Base-by-base conservation (phyloP, 2,113 vertebrate species). In the Labrus mixtus region DNA sequence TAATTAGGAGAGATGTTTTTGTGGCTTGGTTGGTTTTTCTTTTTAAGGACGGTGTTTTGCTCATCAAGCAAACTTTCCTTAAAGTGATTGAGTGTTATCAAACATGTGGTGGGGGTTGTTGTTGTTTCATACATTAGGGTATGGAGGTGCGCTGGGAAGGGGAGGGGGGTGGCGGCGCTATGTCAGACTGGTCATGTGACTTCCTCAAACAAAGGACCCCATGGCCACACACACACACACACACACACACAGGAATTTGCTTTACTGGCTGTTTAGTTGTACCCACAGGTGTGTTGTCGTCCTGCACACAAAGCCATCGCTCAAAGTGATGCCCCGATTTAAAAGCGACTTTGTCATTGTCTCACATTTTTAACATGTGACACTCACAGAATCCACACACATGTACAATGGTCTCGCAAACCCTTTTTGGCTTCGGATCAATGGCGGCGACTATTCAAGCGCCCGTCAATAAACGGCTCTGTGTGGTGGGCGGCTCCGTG, bases 121-220 rank as follows among this genome's bases (percentile, higher is more conserved):
- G 54, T 85, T 57, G 51, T 78, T 51, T 66, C 19, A 4, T 70
- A 55, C 36, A 22, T 79, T 41, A 6, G 6, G 58, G 67, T 77
- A 80, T 64, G 68, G 73, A 77, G 70, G 83, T n/a, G 36, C 22
- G 63, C 45, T 64, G 83, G 79, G 74, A 65, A 90, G 86, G 83
- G 88, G 85, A 91, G 82, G 77, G 48, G 48, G 68, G 79, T n/a
- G 29, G 66, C 65, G 20, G 63, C 72, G 72, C 64, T 69, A 63
- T 79, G 65, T 85, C 78, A 76, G 76, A 79, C 86, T 83, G 82
- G 61, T 83, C 90, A 87, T 33, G 82, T 92, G 91, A 90, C 87
- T 64, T 37, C 67, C 81, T 83, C 83, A 80, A 87, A 93, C 92
- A 93, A 94, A 93, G 90, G 81, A 92, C 64, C 84, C 84, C 48